phyloP scores from a whole-genome alignment of 2,888 invertebrate species.

The Eristalis pertinax region DNA sequence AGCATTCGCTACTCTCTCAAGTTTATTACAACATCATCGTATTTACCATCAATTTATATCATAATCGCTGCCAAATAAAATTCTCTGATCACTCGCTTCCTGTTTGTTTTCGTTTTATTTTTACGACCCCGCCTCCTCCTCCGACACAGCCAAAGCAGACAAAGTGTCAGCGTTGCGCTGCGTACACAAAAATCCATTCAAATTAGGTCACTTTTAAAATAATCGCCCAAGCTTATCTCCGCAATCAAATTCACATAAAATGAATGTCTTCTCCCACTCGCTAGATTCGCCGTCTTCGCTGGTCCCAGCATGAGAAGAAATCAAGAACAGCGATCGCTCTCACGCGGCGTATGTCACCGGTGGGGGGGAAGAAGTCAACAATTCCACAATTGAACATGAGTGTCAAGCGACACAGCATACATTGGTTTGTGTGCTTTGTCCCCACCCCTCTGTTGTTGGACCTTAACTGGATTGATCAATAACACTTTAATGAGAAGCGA shows the following conservation, averaged over 20 bases:
- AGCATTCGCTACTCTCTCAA: too few species aligned
- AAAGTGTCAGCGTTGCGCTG: background rate
- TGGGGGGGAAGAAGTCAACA: background rate
- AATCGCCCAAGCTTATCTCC: background rate
- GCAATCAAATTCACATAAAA: background rate
- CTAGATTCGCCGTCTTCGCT: background rate
- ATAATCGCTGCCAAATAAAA: background rate
- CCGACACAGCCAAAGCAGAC: background rate
- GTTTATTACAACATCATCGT: too few species aligned
- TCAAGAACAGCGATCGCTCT: too few species aligned
- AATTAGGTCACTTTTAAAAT: background rate
- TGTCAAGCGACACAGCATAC: background rate
- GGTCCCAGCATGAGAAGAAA: too few species aligned
- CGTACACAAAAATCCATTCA: background rate
- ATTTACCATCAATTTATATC: too few species aligned
- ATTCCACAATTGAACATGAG: background rate
- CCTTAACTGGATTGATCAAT: background rate
- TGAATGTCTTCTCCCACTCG: background rate
- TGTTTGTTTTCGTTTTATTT: background rate
- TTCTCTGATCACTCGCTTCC: background rate
- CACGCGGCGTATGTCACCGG: background rate
- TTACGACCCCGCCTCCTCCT: background rate
- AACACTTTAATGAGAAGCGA: background rate
- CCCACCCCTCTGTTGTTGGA: background rate
- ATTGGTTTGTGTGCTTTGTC: background rate